Evolutionary conservation across 2,797 vertebrate species (phyloP), one percentile per base, ranked within the genome.

Genomic region (Phyllotis vaccarum): DNA sequence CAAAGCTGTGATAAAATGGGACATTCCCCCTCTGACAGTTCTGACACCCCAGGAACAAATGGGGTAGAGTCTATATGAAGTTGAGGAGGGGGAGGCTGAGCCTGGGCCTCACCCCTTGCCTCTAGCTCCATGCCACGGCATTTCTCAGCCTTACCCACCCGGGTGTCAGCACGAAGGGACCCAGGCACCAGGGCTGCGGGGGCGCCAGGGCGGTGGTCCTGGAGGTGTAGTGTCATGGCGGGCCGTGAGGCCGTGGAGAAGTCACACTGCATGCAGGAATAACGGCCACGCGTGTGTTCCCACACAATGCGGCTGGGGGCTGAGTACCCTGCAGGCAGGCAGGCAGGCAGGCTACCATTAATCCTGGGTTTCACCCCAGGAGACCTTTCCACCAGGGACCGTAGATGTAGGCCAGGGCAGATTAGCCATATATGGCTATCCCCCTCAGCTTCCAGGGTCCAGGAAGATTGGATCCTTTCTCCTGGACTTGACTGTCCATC

Each of bases 281-380:
- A 99, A 97, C 99, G 99, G 76, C 99, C 99, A 89, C 99, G 99
- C 6, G 99, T 99, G 98, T 99, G 99, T 98, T 99, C 99, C 99
- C 99, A 99, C 22, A 99, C 98, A 46, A 99, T 99, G 76, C 99
- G 99, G 96, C 99, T 99, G 98, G 97, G 99, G 98, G 98, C 98
- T 80, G 98, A 96, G 92, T 98, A 97, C 86, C 99, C 99, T 99
- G 98, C 91, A n/a, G 89, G 96, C 43, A 66, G 90, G 95, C 43
- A 66, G 90, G 95, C 74, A 29, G 92, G 86, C 86, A 43, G 93
- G 74, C 76, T 11, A 31, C 58, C 4, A 34, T 95, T 78, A 94
- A 94, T 62, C 81, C n/a, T 62, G 0, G n/a, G 46, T 66, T 64
- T 81, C 54, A 6, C 8, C 27, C 43, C 46, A 17, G 74, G 96